Evolutionary conservation across 2,113 vertebrate species (phyloP).

Genomic region (Catharus minimus): DNA sequence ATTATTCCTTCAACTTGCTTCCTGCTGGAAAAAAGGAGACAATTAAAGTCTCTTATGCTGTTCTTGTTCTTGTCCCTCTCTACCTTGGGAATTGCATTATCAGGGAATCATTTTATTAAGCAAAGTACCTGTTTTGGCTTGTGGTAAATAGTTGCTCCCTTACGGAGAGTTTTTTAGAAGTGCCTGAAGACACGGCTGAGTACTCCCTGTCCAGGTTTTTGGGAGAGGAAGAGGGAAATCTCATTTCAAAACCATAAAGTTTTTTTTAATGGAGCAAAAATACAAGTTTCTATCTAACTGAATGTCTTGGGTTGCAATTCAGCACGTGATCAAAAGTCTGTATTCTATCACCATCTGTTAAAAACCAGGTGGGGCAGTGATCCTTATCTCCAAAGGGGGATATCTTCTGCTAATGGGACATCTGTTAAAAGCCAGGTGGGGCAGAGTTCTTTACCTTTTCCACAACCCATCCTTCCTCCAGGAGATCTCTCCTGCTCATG

Average conservation of each 20-base stretch:
- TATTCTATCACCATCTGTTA: too few relatives aligned
- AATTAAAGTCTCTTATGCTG: constrained; percentile 11
- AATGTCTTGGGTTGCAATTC: too few relatives aligned
- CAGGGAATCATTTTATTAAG: constrained; percentile 6
- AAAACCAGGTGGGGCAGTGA: too few relatives aligned
- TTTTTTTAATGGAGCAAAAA: neutral
- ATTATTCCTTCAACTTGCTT: constrained; percentile 29
- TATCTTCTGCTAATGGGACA: too few relatives aligned
- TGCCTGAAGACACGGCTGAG: neutral
- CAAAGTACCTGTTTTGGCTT: neutral
- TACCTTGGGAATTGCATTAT: neutral
- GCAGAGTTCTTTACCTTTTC: too few relatives aligned
- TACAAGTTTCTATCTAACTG: neutral
- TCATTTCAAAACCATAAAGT: neutral
- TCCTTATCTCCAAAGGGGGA: too few relatives aligned
- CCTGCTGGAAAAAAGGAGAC: constrained; percentile 41
- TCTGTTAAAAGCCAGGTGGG: too few relatives aligned
- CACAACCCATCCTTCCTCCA: too few relatives aligned
- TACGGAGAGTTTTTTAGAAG: neutral
- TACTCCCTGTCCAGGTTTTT: neutral
- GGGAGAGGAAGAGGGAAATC: neutral
- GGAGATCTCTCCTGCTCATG: too few relatives aligned
- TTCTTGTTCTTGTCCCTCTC: neutral
- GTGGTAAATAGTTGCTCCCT: neutral
- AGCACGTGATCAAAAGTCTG: too few relatives aligned